Evolutionary conservation across 2,888 invertebrate genomes (phyloP), one percentile per base, ranked within the genome.

Genomic region (Nomada ruficornis): DNA sequence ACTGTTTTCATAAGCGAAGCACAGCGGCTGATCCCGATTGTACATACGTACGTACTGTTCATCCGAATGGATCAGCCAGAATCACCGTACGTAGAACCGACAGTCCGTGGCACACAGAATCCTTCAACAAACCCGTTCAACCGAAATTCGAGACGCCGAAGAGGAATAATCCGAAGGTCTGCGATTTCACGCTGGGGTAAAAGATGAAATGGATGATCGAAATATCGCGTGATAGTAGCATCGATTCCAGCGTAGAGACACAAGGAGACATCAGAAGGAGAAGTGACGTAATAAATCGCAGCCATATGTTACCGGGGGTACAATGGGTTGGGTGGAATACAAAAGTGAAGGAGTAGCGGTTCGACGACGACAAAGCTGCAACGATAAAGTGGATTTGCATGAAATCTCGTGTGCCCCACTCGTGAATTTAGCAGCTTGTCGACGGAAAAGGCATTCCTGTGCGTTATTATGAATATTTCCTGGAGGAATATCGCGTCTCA

Each of bases 341-440:
- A 29, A 73, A 80, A 69, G 60, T 64, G 36, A 44, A 36, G 36
- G 47, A 42, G 42, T 23, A 44, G 50, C 57, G 36, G 57, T 36
- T 29, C 71, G 63, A n/a, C 69, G 65, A 50, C 59, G 62, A 72
- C 69, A 76, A 76, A 69, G 64, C 23, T 59, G 64, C 62, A 15
- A 57, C 65, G 68, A 72, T 82, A 82, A 80, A 82, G 64, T 64
- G 68, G 69, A 82, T 82, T 82, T 82, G 76, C 80, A 80, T 77
- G 67, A 72, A 76, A 75, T 76, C 75, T 76, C 76, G 29, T 29
- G 52, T 69, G 64, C 57, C 64, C 50, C 59, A 55, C 36, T 23
- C 42, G 47, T 23, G 67, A 77, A 60, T 55, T 52, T 47, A 23
- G 68, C 36, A 11, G 26, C 5, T 18, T 60, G 62, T 23, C 44